Evolutionary conservation across 2,888 invertebrate genomes (phyloP), one percentile per base, ranked within the genome.

Genomic region (Thymelicus lineola): DNA sequence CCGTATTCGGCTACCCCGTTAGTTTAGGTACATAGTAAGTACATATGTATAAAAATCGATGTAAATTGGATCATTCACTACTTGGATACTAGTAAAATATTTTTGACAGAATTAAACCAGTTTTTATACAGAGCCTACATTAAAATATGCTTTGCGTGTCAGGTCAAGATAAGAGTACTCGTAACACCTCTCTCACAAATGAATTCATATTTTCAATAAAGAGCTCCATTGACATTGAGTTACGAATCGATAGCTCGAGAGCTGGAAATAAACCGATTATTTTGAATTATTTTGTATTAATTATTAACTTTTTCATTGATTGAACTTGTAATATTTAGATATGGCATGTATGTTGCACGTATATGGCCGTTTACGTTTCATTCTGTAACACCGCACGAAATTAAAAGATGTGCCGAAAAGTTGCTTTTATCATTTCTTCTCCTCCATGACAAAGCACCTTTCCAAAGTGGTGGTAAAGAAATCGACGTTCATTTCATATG

Each of bases 161-260:
- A 42, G 69, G 69, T 69, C 69, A 63, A 63, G 69, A 69, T 69
- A 69, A 69, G 63, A 48, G 63, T 20, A 12, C 69, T 69, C 55
- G 55, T 17, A 50, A 57, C 63, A 69, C 63, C 63, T 58, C 69
- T 15, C 61, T 63, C 62, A 69, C 58, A 69, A 69, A 69, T 69
- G 57, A 69, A 69, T 69, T 63, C 62, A 69, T 58, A 69, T 68
- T 68, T 62, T 60, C 12, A 42, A 57, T 63, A 50, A 48, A 69
- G 45, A 58, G 63, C 48, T 42, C 61, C 63, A 63, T 48, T 46
- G 63, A 58, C 63, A 58, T 58, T 58, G 58, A 36, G 69, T 46
- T 48, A 60, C 59, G 15, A 58, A n/a, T 67, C 61, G 63, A 50
- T 28, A 50, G 58, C 28, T 45, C 60, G 62, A 69, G 28, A 58